Evolutionary conservation across 1,140 invertebrate genomes (phyloP).

Genomic region (Adoxophyes honmai): DNA sequence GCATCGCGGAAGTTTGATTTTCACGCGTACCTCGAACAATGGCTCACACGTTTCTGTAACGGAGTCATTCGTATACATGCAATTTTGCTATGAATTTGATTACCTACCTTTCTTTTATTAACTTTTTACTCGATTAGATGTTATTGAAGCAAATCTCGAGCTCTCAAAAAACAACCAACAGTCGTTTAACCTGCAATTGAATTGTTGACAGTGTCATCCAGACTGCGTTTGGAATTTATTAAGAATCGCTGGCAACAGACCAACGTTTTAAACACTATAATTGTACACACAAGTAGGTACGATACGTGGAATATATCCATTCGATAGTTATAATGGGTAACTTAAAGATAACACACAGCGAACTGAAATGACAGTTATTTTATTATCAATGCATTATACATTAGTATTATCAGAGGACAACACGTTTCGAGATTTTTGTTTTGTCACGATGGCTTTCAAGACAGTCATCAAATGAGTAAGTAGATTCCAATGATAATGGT

Average conservation of each 20-base stretch:
- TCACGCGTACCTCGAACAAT: constrained; percentile 37
- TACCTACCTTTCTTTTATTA: constrained; percentile 30
- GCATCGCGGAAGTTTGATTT: constrained; percentile 40
- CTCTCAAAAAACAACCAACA: too few relatives aligned
- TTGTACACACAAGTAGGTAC: too few relatives aligned
- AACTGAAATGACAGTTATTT: too few relatives aligned
- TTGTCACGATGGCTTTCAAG: too few relatives aligned
- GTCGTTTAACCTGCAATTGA: constrained; percentile 27
- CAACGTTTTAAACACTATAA: constrained; percentile 28
- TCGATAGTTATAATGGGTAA: too few relatives aligned
- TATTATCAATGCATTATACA: too few relatives aligned
- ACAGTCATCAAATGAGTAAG: constrained; percentile 32
- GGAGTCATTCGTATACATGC: constrained; percentile 24
- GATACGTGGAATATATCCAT: too few relatives aligned
- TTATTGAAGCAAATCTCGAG: too few relatives aligned
- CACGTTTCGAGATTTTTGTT: too few relatives aligned
- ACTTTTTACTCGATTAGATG: neutral
- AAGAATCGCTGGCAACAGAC: constrained; percentile 46
- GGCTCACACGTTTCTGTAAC: constrained; percentile 26
- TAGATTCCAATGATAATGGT: constrained; percentile 29
- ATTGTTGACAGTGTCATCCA: constrained; percentile 40
- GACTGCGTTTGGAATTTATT: constrained; percentile 57
- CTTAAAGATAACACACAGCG: too few relatives aligned
- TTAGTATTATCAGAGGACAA: too few relatives aligned
- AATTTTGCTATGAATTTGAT: constrained; percentile 33